Percentiles rank a stretch among this genome's conserved stretches.
phyloP scores from a whole-genome alignment of 2,113 vertebrate species.

The Lynx canadensis region DNA sequence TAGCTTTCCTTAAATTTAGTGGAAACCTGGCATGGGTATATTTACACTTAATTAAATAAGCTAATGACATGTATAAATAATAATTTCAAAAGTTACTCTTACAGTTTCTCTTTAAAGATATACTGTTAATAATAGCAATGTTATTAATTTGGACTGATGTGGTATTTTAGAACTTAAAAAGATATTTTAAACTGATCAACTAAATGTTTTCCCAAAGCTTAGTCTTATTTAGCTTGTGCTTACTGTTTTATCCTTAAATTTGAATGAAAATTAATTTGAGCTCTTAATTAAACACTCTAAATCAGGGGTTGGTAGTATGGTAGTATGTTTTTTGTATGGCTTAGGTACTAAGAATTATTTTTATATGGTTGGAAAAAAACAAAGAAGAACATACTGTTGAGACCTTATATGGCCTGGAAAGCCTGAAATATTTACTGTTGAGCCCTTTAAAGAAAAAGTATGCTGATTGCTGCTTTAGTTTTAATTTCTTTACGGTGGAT shows the following conservation, averaged over 20 bases:
- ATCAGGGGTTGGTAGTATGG: neutral
- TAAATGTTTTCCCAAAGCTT: neutral
- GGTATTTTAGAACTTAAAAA: neutral
- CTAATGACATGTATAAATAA: neutral
- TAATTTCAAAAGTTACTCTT: neutral
- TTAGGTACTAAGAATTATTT: neutral
- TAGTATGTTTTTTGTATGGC: neutral
- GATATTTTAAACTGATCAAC: neutral
- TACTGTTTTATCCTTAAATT: constrained; percentile 44
- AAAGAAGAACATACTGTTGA: neutral
- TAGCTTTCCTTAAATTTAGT: constrained; percentile 1
- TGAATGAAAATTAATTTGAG: constrained; percentile 23
- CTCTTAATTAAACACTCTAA: neutral
- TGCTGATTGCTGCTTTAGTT: neutral
- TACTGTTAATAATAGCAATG: neutral
- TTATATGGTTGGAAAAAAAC: neutral
- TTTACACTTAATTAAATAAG: neutral
- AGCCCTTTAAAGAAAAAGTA: neutral
- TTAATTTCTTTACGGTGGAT: neutral
- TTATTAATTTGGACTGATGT: neutral
- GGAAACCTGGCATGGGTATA: neutral
- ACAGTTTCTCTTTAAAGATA: neutral
- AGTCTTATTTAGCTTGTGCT: neutral
- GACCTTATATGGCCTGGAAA: neutral
- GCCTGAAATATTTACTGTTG: neutral